These are phyloP conservation scores for Leptonema lineaticorne DNA, from an alignment of 1,140 invertebrate species.

Conservation along the genomic window DNA sequence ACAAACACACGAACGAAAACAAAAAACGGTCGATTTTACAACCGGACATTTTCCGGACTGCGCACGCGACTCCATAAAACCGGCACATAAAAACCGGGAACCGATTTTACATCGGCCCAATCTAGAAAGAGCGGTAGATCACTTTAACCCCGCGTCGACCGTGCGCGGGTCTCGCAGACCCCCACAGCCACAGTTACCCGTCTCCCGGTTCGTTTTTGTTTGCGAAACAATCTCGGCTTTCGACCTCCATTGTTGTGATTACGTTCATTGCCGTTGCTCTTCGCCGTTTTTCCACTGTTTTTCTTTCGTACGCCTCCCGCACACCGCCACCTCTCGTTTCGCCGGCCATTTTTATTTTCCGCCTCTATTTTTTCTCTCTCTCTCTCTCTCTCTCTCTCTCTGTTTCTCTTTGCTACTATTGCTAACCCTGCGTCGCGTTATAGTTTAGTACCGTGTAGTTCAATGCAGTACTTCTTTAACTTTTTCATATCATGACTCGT, in stretches of 20 bases:
- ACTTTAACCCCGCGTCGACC: constrained; percentile 23
- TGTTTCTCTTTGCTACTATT: not conserved
- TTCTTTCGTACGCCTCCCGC: not conserved
- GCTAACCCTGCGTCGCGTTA: not conserved
- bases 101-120: constrained; percentile 6
- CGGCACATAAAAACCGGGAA: constrained; percentile 12
- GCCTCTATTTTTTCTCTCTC: not conserved
- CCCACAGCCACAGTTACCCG: not conserved
- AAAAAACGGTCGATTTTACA: constrained; percentile 7
- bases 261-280: constrained; percentile 24
- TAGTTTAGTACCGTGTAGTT: not conserved
- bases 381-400: not conserved
- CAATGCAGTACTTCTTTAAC: too few relatives aligned
- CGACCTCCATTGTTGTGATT: constrained; percentile 34
- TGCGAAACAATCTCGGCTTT: constrained; percentile 36
- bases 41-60: not conserved
- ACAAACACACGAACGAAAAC: not conserved
- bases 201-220: not conserved
- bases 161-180: not conserved
- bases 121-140: constrained; percentile 31
- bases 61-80: not conserved
- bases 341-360: not conserved
- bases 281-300: constrained; percentile 6
- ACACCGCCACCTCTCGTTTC: not conserved
- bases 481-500: too few relatives aligned